These are phyloP conservation scores for Strigamia transsilvanica DNA, from an alignment of 2,888 invertebrate species.

Conservation along the genomic window DNA sequence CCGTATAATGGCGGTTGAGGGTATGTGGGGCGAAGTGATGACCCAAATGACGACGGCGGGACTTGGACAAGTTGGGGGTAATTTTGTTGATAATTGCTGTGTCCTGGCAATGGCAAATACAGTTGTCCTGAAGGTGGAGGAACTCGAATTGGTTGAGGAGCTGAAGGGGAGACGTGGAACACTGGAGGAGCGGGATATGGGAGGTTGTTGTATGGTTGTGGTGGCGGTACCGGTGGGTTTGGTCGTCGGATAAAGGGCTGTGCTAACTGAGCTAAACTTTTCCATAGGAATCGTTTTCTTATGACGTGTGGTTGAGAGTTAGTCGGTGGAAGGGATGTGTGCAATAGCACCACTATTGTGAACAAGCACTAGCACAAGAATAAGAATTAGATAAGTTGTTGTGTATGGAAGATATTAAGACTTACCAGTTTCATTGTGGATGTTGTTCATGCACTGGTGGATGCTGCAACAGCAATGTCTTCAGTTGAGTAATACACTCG, in stretches of 20 bases:
- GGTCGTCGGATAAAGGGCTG: conserved; percentile 48
- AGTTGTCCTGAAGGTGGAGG: conserved; percentile 52
- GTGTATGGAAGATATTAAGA: background rate
- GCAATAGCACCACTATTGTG: background rate
- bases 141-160: conserved; percentile 49
- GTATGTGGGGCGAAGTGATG: background rate
- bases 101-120: conserved; percentile 43
- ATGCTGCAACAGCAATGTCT: background rate
- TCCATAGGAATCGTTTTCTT: conserved; percentile 51
- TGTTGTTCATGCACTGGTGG: background rate
- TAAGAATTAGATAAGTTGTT: background rate
- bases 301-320: conserved; percentile 29
- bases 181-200: conserved; percentile 49
- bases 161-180: conserved; percentile 51
- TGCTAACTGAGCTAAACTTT: conserved; percentile 13
- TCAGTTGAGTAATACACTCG: background rate
- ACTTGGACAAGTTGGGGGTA: background rate
- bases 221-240: background rate
- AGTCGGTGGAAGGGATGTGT: background rate
- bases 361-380: background rate
- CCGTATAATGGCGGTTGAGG: background rate
- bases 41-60: conserved; percentile 46
- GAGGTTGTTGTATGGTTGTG: background rate
- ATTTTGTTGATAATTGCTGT: background rate
- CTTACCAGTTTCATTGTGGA: conserved; percentile 50